A percentile compares a stretch with the other conserved stretches of the same genome.
phyloP scores from a whole-genome alignment of 2,888 invertebrate species.

The Girardia tigrina region DNA sequence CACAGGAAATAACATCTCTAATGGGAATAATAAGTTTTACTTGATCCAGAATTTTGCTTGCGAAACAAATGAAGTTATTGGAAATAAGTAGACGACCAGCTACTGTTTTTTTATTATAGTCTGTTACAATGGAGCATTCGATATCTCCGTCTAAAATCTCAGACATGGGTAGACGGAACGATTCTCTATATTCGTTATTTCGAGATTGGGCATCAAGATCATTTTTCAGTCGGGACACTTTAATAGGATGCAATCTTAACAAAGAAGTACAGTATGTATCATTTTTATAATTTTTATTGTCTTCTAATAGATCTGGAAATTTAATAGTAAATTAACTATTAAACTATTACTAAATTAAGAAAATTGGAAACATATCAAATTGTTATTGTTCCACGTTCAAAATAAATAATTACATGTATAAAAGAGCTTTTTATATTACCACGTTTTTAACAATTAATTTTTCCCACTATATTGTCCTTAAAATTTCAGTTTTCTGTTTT shows the following conservation, averaged over 20 bases:
- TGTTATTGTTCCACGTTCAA: no score
- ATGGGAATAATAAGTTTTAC: slow-evolving; percentile 27
- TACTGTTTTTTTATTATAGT: slow-evolving; percentile 76
- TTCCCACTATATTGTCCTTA: no score
- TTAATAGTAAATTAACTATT: no score
- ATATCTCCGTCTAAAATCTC: slow-evolving; percentile 85
- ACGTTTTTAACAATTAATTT: no score
- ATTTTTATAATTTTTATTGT: slow-evolving; percentile 38
- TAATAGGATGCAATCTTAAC: background rate
- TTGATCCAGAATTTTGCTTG: slow-evolving; percentile 56
- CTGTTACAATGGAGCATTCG: slow-evolving; percentile 79
- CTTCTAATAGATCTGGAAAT: no score
- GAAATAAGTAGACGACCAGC: slow-evolving; percentile 78
- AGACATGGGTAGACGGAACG: slow-evolving; percentile 62
- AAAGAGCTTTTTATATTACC: no score
- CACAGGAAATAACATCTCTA: slow-evolving; percentile 18
- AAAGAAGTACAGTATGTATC: background rate
- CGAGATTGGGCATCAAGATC: slow-evolving; percentile 85
- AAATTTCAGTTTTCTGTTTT: no score
- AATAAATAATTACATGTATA: no score
- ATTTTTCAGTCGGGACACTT: slow-evolving; percentile 75
- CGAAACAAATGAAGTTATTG: slow-evolving; percentile 84
- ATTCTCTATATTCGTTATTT: slow-evolving; percentile 66
- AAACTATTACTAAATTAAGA: no score
- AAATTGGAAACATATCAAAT: no score